A percentile compares a stretch with the other conserved stretches of the same genome.
These are phyloP conservation scores for Cynocephalus volans DNA, from an alignment of 2,113 vertebrate genomes.

Conservation along the genomic window DNA sequence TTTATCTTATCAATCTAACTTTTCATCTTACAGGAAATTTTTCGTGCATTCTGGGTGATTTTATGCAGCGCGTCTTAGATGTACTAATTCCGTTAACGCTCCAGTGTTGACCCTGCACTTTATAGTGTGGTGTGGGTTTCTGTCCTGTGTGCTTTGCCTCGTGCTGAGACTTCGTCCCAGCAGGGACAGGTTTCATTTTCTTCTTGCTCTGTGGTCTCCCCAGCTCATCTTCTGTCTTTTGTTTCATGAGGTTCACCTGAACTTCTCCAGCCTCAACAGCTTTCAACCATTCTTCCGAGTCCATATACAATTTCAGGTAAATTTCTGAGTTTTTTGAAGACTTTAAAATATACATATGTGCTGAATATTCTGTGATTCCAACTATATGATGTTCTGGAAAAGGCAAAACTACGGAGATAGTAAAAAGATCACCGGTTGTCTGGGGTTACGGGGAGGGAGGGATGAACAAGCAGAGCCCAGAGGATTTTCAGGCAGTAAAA, in stretches of 20 bases:
- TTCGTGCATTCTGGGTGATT: background rate
- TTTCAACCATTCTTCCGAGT: background rate
- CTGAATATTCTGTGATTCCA: background rate
- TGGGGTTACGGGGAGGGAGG: background rate
- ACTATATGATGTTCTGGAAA: background rate
- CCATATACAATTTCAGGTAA: too few species aligned
- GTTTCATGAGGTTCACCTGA: background rate
- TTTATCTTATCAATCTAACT: background rate
- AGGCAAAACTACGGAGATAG: background rate
- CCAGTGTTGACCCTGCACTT: background rate
- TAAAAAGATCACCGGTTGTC: background rate
- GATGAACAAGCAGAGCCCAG: accelerated
- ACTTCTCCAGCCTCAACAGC: background rate
- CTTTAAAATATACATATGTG: background rate
- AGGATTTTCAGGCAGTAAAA: background rate
- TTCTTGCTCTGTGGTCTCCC: background rate
- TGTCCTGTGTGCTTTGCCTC: accelerated
- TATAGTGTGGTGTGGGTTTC: accelerated
- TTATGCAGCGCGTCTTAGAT: background rate
- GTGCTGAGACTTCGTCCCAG: accelerated
- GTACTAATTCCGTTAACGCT: too few species aligned
- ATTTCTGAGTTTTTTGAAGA: background rate
- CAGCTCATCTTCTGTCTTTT: background rate
- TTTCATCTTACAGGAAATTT: background rate
- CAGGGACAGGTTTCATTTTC: accelerated